These are phyloP conservation scores for Stenopsyche tienmushanensis DNA, from an alignment of 1,140 invertebrate genomes.

Conservation along the genomic window DNA sequence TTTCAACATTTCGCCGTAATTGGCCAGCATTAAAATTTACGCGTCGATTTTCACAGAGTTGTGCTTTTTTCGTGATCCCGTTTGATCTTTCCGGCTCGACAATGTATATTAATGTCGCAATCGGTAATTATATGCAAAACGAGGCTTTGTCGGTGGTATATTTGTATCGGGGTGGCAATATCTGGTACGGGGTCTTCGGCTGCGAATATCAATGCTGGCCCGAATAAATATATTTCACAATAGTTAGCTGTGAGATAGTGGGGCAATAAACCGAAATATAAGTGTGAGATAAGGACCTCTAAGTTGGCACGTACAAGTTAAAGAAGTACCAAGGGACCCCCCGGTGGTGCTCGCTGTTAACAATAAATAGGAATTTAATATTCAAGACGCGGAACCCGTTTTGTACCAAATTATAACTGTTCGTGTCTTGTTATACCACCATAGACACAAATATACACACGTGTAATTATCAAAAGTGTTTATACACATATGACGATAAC, in stretches of 20 bases:
- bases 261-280: conserved; percentile 27
- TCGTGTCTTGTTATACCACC: conserved; percentile 23
- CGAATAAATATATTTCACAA: conserved; percentile 31
- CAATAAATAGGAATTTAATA: conserved; percentile 42
- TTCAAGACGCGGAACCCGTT: conserved; percentile 38
- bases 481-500: too few relatives aligned
- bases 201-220: conserved; percentile 19
- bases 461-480: not conserved
- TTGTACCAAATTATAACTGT: conserved; percentile 35
- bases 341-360: conserved; percentile 35
- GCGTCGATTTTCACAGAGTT: too few relatives aligned
- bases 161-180: not conserved
- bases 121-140: too few relatives aligned
- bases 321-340: conserved; percentile 36
- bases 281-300: conserved; percentile 28
- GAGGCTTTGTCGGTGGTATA: not conserved
- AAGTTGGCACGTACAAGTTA: conserved; percentile 34
- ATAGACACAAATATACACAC: not conserved
- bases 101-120: too few relatives aligned
- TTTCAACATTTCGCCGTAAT: too few relatives aligned
- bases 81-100: too few relatives aligned
- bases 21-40: too few relatives aligned
- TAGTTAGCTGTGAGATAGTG: conserved; percentile 24
- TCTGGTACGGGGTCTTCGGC: not conserved
- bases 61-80: too few relatives aligned